Conservation (phyloP, 1,140 invertebrate species). For the Drosophila albomicans region DNA sequence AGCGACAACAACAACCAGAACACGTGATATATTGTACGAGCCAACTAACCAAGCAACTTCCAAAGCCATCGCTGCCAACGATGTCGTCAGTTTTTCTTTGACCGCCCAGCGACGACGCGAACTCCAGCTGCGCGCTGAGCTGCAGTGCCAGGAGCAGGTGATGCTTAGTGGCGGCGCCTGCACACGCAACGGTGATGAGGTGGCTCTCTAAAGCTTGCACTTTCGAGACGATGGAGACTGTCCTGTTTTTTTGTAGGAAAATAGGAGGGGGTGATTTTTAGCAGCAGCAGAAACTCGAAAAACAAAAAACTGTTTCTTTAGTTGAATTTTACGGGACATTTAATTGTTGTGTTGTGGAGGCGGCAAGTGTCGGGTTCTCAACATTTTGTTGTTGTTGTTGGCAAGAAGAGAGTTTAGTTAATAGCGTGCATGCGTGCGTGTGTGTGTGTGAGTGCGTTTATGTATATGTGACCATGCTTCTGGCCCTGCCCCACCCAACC, state of each 20-base stretch:
- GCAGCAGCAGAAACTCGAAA: background rate
- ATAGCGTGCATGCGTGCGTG: slow-evolving; percentile 6
- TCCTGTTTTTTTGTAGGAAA: slow-evolving; percentile 39
- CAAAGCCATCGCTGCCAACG: slow-evolving; percentile 48
- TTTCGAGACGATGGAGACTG: slow-evolving; percentile 51
- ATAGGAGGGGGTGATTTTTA: background rate
- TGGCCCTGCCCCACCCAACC: slow-evolving; percentile 7
- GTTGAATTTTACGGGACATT: slow-evolving; percentile 54
- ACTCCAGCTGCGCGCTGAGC: slow-evolving; percentile 70
- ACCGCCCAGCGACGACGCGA: slow-evolving; percentile 75
- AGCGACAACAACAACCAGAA: slow-evolving; percentile 45
- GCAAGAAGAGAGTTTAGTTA: slow-evolving; percentile 10
- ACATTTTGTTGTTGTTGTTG: slow-evolving; percentile 31
- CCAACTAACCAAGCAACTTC: slow-evolving; percentile 65
- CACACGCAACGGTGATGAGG: slow-evolving; percentile 75
- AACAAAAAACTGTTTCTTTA: slow-evolving; percentile 36
- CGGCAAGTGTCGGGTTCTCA: slow-evolving; percentile 1
- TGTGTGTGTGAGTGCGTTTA: background rate
- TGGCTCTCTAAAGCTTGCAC: slow-evolving; percentile 64
- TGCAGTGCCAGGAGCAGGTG: slow-evolving; percentile 70
- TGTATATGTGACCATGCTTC: slow-evolving; percentile 6
- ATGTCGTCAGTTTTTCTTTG: slow-evolving; percentile 57
- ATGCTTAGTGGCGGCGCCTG: slow-evolving; percentile 50
- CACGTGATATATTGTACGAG: slow-evolving; percentile 75
- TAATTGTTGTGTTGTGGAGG: slow-evolving; percentile 12